These are phyloP conservation scores for Zosterops japonicus DNA, from an alignment of 2,113 vertebrate genomes.

Conservation along the genomic window DNA sequence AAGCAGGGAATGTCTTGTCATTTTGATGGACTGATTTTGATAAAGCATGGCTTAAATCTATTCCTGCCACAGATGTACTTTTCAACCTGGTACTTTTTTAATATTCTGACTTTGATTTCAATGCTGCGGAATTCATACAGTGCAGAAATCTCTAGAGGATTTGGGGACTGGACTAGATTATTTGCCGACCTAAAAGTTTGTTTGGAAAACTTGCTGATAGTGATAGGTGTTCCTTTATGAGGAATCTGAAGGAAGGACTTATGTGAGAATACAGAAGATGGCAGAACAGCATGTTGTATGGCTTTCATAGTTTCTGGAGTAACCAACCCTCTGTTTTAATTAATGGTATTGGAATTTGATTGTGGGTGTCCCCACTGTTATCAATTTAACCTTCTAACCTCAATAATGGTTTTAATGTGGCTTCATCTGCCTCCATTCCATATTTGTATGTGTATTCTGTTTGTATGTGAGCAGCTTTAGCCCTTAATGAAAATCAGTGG, in stretches of 20 bases:
- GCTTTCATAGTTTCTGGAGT: neutral
- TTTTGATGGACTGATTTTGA: neutral
- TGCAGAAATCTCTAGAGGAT: neutral
- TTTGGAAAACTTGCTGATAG: neutral
- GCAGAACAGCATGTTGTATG: neutral
- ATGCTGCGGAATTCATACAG: neutral
- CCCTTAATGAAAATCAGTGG: neutral
- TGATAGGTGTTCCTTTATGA: neutral
- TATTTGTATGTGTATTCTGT: neutral
- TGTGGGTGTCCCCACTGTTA: fast-evolving
- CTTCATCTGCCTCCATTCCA: neutral
- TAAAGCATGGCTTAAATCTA: slow-evolving; percentile 6
- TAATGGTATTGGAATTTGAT: neutral
- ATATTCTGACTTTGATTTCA: slow-evolving; percentile 43
- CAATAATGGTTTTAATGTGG: neutral
- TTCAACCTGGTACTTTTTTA: neutral
- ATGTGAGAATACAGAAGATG: neutral
- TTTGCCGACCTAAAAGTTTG: neutral
- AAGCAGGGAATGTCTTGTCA: neutral
- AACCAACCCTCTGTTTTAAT: neutral
- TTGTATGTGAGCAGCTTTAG: neutral
- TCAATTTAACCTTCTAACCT: neutral
- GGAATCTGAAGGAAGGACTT: neutral
- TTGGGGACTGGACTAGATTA: neutral
- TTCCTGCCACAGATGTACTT: neutral